These are phyloP conservation scores for Oscheius myriophilus DNA, from an alignment of 2,888 invertebrate genomes.

Conservation along the genomic window DNA sequence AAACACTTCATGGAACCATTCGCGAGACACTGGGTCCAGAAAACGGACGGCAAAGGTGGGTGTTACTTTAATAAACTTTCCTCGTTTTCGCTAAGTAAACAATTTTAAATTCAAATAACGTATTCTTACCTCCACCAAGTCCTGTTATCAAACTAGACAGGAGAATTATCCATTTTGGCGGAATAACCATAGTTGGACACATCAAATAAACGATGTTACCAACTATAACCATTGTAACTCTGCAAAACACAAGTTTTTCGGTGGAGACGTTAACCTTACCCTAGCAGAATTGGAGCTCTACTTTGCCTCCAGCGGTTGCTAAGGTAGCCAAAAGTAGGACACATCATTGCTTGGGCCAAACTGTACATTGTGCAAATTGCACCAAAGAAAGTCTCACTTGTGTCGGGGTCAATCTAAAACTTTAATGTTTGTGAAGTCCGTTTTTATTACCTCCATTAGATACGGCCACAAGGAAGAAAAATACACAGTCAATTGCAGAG, in stretches of 20 bases:
- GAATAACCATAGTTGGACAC: constrained; percentile 61
- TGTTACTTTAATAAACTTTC: no score
- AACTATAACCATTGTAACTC: constrained; percentile 68
- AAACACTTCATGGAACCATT: no score
- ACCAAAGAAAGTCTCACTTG: constrained; percentile 51
- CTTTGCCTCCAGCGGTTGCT: constrained; percentile 48
- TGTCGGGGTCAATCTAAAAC: constrained; percentile 30
- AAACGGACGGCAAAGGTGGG: no score
- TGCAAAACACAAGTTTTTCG: constrained; percentile 28
- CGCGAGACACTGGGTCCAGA: no score
- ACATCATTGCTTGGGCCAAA: constrained; percentile 47
- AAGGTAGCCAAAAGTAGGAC: constrained; percentile 51
- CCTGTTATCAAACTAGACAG: constrained; percentile 69
- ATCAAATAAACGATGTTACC: constrained; percentile 71
- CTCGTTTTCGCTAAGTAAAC: no score
- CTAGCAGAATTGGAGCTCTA: constrained; percentile 46
- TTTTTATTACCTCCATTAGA: constrained; percentile 33
- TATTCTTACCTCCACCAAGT: constrained; percentile 70
- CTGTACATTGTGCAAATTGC: constrained; percentile 50
- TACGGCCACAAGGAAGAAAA: constrained; percentile 48
- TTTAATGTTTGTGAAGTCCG: background rate
- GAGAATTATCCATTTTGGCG: constrained; percentile 61
- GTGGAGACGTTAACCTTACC: constrained; percentile 16
- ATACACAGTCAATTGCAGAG: constrained; percentile 39
- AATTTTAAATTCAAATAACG: no score